Percentiles rank a stretch among this genome's conserved stretches.
Evolutionary conservation across 2,113 vertebrate species (phyloP).

Genomic region (Illadopsis cleaveri): DNA sequence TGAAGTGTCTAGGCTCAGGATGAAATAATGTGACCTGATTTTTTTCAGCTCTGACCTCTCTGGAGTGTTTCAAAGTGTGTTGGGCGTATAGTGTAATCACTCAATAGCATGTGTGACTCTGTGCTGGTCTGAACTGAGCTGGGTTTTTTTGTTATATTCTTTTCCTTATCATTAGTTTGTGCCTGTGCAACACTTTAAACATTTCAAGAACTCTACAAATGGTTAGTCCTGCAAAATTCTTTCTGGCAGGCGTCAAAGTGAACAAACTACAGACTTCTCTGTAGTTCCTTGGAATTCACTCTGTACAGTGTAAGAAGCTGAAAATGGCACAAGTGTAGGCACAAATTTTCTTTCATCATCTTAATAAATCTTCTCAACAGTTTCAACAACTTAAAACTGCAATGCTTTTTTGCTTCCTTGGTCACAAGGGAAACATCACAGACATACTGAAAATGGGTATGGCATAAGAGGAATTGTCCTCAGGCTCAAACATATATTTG

Average conservation of each 20-base stretch:
- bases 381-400: not conserved
- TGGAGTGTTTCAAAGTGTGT: not conserved
- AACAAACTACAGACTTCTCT: not conserved
- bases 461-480: not conserved
- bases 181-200: not conserved
- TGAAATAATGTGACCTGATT: slow-evolving; percentile 26
- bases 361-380: not conserved
- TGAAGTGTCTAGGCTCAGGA: slow-evolving; percentile 14
- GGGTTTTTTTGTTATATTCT: not conserved
- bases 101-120: not conserved
- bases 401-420: not conserved
- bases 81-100: not conserved
- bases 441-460: not conserved
- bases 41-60: slow-evolving; percentile 13
- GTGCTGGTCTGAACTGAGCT: not conserved
- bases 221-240: not conserved
- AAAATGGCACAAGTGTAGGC: not conserved
- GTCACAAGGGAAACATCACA: not conserved
- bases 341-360: not conserved
- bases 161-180: not conserved
- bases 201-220: not conserved
- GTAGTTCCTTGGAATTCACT: not conserved
- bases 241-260: not conserved
- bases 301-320: not conserved
- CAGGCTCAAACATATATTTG: not conserved